These are phyloP conservation scores for Forbesichthys agassizii DNA, from an alignment of 2,113 vertebrate genomes.

Conservation along the genomic window DNA sequence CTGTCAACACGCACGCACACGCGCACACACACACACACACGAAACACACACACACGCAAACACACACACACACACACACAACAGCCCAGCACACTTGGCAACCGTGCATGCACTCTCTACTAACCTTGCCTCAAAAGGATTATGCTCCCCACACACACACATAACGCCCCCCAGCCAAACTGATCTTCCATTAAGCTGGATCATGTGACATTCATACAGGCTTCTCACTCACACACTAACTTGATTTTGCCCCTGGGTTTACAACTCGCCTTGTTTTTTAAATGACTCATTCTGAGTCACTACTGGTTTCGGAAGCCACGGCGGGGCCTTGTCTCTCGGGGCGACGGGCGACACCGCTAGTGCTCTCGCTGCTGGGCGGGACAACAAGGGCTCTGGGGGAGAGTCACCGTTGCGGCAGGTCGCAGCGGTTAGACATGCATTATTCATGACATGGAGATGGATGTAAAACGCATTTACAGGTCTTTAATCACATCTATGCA, in stretches of 20 bases:
- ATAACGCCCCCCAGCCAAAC: conserved; percentile 36
- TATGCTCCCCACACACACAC: not conserved
- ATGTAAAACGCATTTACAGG: conserved; percentile 69
- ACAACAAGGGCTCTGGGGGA: conserved; percentile 47
- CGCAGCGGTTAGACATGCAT: conserved; percentile 63
- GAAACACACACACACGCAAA: not conserved
- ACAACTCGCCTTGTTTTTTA: conserved; percentile 41
- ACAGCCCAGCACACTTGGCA: not conserved
- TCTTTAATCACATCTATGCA: conserved; percentile 76
- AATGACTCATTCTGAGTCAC: conserved; percentile 59
- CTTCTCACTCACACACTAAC: conserved; percentile 37
- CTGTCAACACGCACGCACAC: conserved; percentile 51
- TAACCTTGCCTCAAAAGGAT: not conserved
- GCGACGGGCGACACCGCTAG: not conserved
- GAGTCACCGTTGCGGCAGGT: conserved; percentile 75
- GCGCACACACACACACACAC: conserved; percentile 23
- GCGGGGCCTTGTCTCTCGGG: conserved; percentile 23
- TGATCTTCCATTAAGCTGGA: conserved; percentile 61
- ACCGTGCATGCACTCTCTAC: not conserved
- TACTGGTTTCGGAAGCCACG: conserved; percentile 27
- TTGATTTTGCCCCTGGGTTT: conserved; percentile 25
- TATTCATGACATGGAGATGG: conserved; percentile 74
- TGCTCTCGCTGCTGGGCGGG: conserved; percentile 3
- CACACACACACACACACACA: not conserved
- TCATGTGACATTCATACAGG: conserved; percentile 57